Evolutionary conservation across 1,140 invertebrate species (phyloP).

Genomic region (Pogonognathellus flavescens): DNA sequence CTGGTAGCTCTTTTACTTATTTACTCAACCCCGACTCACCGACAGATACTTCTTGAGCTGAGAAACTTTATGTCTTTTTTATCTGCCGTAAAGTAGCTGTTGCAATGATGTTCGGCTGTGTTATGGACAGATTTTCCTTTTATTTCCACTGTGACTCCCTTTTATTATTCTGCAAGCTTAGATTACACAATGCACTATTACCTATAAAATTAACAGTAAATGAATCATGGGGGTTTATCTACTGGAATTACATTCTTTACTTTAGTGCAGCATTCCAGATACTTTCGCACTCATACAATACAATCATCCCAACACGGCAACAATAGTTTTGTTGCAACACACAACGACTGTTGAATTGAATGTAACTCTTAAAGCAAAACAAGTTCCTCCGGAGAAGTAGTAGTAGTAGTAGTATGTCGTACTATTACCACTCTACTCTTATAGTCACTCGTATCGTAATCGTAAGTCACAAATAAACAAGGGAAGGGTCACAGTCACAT

Average conservation of each 20-base stretch:
- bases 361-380: too few species aligned
- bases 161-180: conserved; percentile 18
- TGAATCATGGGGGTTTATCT: conserved; percentile 26
- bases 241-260: conserved; percentile 24
- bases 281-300: neutral
- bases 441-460: too few species aligned
- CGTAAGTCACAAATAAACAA: conserved; percentile 7
- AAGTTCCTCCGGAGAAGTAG: too few species aligned
- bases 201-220: conserved; percentile 50
- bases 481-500: neutral
- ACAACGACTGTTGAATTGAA: too few species aligned
- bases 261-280: neutral
- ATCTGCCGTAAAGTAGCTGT: conserved; percentile 38
- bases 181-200: conserved; percentile 27
- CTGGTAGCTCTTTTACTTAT: conserved; percentile 37
- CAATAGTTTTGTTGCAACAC: neutral
- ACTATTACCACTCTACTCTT: too few species aligned
- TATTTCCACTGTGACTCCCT: conserved; percentile 16
- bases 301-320: neutral
- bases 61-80: conserved; percentile 47
- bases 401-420: too few species aligned
- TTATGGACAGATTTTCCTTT: conserved; percentile 12
- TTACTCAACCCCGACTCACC: conserved; percentile 34
- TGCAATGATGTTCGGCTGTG: neutral
- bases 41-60: conserved; percentile 41